Percentiles rank a stretch among this genome's conserved stretches.
Evolutionary conservation across 2,113 vertebrate genomes (phyloP).

Genomic region (Equus quagga): DNA sequence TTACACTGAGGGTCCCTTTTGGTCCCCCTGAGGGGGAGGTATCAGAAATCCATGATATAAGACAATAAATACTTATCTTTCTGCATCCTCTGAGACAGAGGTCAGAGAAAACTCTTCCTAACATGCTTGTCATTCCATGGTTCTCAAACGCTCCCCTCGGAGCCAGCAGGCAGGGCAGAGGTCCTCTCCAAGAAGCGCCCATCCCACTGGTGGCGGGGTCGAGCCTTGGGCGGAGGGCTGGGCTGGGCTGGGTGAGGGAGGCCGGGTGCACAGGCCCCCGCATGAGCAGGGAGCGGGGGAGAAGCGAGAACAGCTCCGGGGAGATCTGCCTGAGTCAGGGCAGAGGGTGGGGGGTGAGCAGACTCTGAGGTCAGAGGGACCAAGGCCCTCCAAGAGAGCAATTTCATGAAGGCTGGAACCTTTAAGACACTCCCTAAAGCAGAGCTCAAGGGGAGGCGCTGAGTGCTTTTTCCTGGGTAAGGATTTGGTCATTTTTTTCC

Average conservation of each 20-base stretch:
- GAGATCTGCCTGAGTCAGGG: not conserved
- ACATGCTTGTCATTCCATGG: not conserved
- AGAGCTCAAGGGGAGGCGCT: not conserved
- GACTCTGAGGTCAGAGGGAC: not conserved
- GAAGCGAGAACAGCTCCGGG: not conserved
- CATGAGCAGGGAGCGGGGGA: not conserved
- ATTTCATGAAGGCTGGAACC: not conserved
- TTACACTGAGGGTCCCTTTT: not conserved
- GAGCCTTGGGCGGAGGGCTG: not conserved
- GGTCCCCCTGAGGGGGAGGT: conserved; percentile 42
- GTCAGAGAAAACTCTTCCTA: not conserved
- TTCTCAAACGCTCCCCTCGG: not conserved
- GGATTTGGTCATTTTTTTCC: conserved; percentile 35
- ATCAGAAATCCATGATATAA: conserved; percentile 66
- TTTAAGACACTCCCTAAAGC: not conserved
- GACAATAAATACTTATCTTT: conserved; percentile 39
- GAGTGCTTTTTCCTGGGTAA: conserved; percentile 11
- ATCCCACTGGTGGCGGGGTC: not conserved
- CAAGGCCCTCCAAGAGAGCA: not conserved
- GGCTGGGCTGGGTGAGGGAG: not conserved
- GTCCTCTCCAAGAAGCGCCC: not conserved
- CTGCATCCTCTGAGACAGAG: not conserved
- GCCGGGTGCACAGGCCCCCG: accelerated
- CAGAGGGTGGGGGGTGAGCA: not conserved
- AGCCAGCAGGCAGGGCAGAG: not conserved